These are phyloP conservation scores for Merodon equestris DNA, from an alignment of 2,888 invertebrate species.

Conservation along the genomic window DNA sequence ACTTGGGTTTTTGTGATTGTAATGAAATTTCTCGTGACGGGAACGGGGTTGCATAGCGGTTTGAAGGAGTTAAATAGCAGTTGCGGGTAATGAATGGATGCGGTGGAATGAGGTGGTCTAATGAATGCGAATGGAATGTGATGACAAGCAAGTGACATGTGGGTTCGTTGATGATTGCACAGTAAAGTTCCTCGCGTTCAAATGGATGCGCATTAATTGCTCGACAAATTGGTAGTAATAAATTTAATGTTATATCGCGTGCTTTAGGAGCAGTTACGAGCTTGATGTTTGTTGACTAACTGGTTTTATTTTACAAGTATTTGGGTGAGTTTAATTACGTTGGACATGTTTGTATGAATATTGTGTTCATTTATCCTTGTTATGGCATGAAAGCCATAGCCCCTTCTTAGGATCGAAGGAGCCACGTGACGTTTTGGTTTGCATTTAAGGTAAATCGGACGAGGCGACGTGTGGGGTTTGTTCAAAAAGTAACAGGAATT, in stretches of 20 bases:
- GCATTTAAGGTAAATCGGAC: too few relatives aligned
- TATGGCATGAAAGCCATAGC: too few relatives aligned
- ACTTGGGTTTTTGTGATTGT: conserved; percentile 65
- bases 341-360: too few relatives aligned
- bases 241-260: conserved; percentile 33
- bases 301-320: too few relatives aligned
- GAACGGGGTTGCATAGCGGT: neutral
- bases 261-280: too few relatives aligned
- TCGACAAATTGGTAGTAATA: conserved; percentile 54
- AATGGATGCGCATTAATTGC: conserved; percentile 57
- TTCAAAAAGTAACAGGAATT: too few relatives aligned
- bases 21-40: conserved; percentile 57
- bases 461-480: too few relatives aligned
- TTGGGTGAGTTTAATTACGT: too few relatives aligned
- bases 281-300: too few relatives aligned
- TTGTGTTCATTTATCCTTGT: too few relatives aligned
- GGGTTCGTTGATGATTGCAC: conserved; percentile 65
- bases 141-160: conserved; percentile 66
- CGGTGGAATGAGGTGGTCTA: conserved; percentile 29
- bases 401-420: too few relatives aligned
- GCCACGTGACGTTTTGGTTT: too few relatives aligned
- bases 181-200: conserved; percentile 50
- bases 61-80: neutral
- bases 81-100: neutral
- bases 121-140: conserved; percentile 62